Evolutionary conservation across 2,888 invertebrate species (phyloP).

Genomic region (Sminthurides aquaticus): DNA sequence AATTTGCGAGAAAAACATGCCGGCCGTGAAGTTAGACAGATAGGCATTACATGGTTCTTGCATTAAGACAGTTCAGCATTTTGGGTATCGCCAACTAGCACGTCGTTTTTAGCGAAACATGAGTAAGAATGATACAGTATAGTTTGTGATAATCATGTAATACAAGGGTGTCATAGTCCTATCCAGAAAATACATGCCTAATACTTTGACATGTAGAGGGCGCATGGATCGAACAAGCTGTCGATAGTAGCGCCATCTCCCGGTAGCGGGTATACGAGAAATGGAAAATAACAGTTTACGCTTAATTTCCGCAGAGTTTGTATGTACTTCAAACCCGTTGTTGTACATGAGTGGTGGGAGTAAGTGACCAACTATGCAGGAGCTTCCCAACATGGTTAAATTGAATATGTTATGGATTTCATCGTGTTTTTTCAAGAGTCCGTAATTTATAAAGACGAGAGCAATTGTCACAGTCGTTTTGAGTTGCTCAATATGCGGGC

Average conservation of each 20-base stretch:
- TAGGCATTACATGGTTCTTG: too few species aligned
- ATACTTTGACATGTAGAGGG: conserved; percentile 5
- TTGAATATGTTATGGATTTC: conserved; percentile 3
- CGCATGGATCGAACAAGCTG: neutral
- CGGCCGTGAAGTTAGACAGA: too few species aligned
- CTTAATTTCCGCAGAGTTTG: neutral
- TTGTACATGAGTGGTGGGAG: conserved; percentile 15
- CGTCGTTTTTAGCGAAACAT: conserved; percentile 2
- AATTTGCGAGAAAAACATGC: too few species aligned
- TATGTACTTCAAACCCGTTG: neutral
- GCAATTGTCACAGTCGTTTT: conserved; percentile 4
- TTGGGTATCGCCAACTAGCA: neutral
- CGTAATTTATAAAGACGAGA: conserved; percentile 8
- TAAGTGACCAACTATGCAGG: conserved; percentile 7
- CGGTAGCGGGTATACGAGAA: too few species aligned
- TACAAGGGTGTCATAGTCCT: conserved; percentile 11
- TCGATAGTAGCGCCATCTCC: neutral
- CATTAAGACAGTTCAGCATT: too few species aligned
- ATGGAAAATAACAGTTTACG: neutral
- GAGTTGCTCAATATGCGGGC: conserved; percentile 9
- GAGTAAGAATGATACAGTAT: conserved; percentile 11
- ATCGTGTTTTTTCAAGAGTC: neutral
- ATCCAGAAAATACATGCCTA: conserved; percentile 12
- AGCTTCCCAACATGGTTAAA: neutral
- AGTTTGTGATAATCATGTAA: conserved; percentile 7